Evolutionary conservation across 2,888 invertebrate species (phyloP), one percentile per base, ranked within the genome.

Genomic region (Watsonalla binaria): DNA sequence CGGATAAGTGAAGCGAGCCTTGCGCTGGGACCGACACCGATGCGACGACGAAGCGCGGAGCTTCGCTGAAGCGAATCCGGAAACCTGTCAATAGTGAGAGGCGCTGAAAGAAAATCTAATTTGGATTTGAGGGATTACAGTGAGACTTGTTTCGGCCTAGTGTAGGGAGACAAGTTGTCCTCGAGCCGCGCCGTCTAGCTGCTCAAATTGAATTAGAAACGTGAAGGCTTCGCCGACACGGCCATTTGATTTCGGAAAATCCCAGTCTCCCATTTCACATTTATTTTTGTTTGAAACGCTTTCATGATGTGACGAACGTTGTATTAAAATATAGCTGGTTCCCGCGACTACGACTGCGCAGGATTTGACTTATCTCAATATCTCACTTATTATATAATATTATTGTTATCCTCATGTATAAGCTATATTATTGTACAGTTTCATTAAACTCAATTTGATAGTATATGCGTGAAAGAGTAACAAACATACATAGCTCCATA

Each of bases 71-170:
- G 24, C 62, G 64, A 61, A 58, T 59, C 67, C 74, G 74, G 80
- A 78, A 82, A 76, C 84, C 84, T 74, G 81, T 86, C 85, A 89
- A 87, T 88, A 83, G 85, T 84, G 80, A 74, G 78, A 77, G 77
- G 77, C 78, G 73, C 70, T 87, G 87, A 88, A 88, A 86, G 88
- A 88, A 89, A 90, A 90, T 89, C 89, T 89, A 86, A 89, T 90
- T 90, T 89, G 88, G 90, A 90, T 90, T 89, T 89, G 84, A 87
- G 78, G 85, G 89, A 90, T 90, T 89, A 88, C 89, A 74, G 67
- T 73, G 78, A 73, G 84, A 81, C 84, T 87, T 88, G 87, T 88
- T 88, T 89, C 88, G 86, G 86, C 87, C 89, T 87, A 85, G 83
- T 78, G 76, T 77, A 78, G 66, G 66, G 71, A 70, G 42, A 68